These are phyloP conservation scores for Tachysurus vachellii DNA, from an alignment of 2,113 vertebrate genomes.

Conservation along the genomic window DNA sequence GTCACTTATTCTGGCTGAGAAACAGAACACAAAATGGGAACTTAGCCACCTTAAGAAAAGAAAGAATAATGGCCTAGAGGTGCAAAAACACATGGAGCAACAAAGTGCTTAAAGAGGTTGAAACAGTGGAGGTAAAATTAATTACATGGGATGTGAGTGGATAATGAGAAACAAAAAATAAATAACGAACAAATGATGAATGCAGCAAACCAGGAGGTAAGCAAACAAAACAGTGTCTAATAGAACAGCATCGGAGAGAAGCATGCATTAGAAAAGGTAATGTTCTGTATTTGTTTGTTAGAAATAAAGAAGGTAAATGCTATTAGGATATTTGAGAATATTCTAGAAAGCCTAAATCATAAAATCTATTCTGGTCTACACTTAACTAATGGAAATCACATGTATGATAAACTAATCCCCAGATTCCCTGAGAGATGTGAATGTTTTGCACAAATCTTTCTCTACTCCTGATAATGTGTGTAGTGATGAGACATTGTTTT, in stretches of 20 bases:
- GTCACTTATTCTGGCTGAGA: not conserved
- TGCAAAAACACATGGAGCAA: not conserved
- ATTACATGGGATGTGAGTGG: not conserved
- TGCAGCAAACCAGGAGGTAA: not conserved
- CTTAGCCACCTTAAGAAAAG: not conserved
- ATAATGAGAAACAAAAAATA: not conserved
- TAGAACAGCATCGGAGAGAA: not conserved
- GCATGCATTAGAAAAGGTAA: not conserved
- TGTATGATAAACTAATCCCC: not conserved
- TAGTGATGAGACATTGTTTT: not conserved
- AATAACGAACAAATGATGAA: conserved; percentile 11
- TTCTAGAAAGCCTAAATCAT: not conserved
- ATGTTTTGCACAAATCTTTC: not conserved
- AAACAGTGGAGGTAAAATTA: not conserved
- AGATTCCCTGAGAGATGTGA: not conserved
- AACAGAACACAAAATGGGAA: not conserved
- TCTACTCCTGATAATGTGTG: not conserved
- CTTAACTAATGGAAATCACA: not conserved
- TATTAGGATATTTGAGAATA: not conserved
- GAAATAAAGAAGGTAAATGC: not conserved
- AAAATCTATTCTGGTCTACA: not conserved
- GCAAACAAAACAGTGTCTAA: not conserved
- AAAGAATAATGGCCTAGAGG: not conserved
- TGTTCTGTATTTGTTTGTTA: not conserved
- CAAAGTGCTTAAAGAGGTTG: not conserved